These are phyloP conservation scores for Drosophila lini DNA, from an alignment of 1,140 invertebrate genomes.

Conservation along the genomic window DNA sequence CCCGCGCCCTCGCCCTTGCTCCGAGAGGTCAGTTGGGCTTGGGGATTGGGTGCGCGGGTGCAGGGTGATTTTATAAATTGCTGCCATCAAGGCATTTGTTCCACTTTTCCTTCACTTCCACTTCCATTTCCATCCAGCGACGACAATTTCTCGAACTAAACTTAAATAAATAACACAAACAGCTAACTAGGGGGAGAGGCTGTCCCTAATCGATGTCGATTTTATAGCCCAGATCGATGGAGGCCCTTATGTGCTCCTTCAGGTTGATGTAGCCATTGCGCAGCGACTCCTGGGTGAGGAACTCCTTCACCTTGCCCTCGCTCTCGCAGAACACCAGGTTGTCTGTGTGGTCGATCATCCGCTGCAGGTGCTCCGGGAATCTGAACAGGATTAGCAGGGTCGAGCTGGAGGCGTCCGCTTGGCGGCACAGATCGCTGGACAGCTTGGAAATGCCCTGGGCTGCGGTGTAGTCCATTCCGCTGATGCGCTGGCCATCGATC, in stretches of 20 bases:
- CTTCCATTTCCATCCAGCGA: slow-evolving; percentile 37
- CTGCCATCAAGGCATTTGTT: slow-evolving; percentile 75
- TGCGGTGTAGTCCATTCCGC: slow-evolving; percentile 88
- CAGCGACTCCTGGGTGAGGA: slow-evolving; percentile 77
- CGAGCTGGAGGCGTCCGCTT: slow-evolving; percentile 58
- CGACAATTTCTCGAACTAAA: slow-evolving; percentile 49
- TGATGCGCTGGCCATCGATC: slow-evolving; percentile 87
- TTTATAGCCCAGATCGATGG: slow-evolving; percentile 82
- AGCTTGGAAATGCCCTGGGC: slow-evolving; percentile 82
- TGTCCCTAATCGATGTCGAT: slow-evolving; percentile 67
- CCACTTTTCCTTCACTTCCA: slow-evolving; percentile 61
- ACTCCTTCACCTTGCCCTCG: slow-evolving; percentile 69
- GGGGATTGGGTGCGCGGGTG: slow-evolving; percentile 21
- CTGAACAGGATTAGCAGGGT: slow-evolving; percentile 67
- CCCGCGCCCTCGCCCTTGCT: slow-evolving; percentile 1
- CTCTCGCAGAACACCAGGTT: slow-evolving; percentile 77
- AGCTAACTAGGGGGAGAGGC: slow-evolving; percentile 36
- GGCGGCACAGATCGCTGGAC: slow-evolving; percentile 66
- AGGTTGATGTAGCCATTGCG: slow-evolving; percentile 78
- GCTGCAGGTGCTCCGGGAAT: slow-evolving; percentile 62
- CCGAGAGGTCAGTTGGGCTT: slow-evolving; percentile 42
- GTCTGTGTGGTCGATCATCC: slow-evolving; percentile 70
- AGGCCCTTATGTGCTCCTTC: slow-evolving; percentile 80
- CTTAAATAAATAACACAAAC: slow-evolving; percentile 68
- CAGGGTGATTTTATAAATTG: slow-evolving; percentile 75